These are phyloP conservation scores for Drosophila pseudotakahashii DNA, from an alignment of 2,888 invertebrate genomes.

Conservation along the genomic window DNA sequence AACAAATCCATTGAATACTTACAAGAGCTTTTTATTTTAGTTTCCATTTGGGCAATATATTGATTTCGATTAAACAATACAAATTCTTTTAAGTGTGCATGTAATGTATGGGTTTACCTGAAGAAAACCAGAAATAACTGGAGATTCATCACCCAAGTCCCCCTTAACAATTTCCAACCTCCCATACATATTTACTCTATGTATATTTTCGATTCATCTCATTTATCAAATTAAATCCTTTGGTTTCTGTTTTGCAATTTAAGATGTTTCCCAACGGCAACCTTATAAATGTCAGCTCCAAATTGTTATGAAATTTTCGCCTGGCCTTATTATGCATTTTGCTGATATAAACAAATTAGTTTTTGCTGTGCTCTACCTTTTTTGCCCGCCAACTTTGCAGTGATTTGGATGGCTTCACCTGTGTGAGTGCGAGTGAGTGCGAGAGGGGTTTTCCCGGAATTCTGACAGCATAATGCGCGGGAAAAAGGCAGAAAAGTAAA, in stretches of 20 bases:
- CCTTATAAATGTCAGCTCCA: constrained; percentile 24
- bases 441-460: constrained; percentile 71
- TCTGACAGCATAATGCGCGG: constrained; percentile 55
- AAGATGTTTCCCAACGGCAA: constrained; percentile 4
- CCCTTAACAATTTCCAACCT: not conserved
- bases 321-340: constrained; percentile 40
- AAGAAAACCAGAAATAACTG: too few species aligned
- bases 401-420: constrained; percentile 8
- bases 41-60: not conserved
- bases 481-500: constrained; percentile 21
- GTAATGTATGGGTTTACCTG: too few species aligned
- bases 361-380: constrained; percentile 11
- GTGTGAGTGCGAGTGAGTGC: not conserved
- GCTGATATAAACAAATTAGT: constrained; percentile 64
- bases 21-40: too few species aligned
- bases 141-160: too few species aligned
- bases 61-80: too few species aligned
- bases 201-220: not conserved
- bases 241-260: constrained; percentile 4
- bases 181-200: not conserved
- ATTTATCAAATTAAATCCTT: not conserved
- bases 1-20: not conserved
- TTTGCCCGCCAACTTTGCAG: constrained; percentile 6
- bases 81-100: not conserved
- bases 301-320: constrained; percentile 45